Evolutionary conservation across 2,113 vertebrate species (phyloP).

Genomic region (Stictonetta naevosa): DNA sequence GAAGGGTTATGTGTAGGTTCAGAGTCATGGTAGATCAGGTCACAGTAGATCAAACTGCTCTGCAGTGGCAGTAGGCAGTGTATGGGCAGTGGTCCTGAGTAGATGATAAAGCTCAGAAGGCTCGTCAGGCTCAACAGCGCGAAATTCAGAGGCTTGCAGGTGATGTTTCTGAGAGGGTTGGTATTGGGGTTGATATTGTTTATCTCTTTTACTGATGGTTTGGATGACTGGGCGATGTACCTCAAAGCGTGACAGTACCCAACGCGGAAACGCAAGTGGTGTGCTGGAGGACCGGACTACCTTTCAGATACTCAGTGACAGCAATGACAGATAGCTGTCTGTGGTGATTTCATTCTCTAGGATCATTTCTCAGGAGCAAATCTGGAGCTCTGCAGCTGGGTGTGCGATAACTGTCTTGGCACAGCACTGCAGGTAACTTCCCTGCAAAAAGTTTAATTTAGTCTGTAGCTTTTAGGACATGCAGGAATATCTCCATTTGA

Average conservation of each 20-base stretch:
- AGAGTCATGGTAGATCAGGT: neutral
- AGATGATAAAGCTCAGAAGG: neutral
- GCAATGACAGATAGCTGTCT: no score
- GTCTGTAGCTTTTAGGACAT: neutral
- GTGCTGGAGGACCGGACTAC: neutral
- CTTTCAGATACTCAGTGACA: neutral
- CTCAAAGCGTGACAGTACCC: neutral
- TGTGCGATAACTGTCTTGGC: neutral
- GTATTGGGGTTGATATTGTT: neutral
- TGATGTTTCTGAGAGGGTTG: neutral
- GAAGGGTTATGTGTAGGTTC: neutral
- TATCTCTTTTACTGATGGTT: neutral
- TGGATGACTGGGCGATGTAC: neutral
- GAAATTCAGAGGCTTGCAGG: neutral
- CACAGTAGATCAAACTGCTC: neutral
- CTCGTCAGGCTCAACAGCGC: neutral
- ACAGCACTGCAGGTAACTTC: neutral
- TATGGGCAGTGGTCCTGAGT: neutral
- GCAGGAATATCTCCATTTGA: neutral
- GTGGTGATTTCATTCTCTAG: neutral
- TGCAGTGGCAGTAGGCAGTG: neutral
- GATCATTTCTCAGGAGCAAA: neutral
- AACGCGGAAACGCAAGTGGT: neutral
- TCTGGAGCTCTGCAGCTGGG: neutral
- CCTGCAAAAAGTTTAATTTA: neutral